Percentiles rank a stretch among this genome's conserved stretches.
phyloP scores from a whole-genome alignment of 2,797 vertebrate species.

The Pseudochromis fuscus region DNA sequence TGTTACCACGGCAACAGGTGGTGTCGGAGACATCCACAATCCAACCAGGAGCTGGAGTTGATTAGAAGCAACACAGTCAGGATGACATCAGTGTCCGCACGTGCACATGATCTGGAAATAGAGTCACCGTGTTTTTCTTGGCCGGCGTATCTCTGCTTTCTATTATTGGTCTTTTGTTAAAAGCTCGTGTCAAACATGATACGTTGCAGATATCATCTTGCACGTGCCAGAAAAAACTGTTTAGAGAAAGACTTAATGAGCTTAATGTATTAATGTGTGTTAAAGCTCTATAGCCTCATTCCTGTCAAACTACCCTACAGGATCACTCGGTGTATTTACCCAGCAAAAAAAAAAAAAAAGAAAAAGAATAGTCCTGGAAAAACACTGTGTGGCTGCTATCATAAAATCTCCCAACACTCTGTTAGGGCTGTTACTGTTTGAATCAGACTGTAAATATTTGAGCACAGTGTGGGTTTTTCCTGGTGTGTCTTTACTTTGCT shows the following conservation, averaged over 20 bases:
- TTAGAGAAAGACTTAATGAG: slow-evolving; percentile 52
- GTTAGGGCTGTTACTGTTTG: slow-evolving; percentile 31
- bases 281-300: slow-evolving; percentile 21
- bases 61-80: slow-evolving; percentile 34
- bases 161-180: slow-evolving; percentile 44
- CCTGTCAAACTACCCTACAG: slow-evolving; percentile 36
- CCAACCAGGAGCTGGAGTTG: slow-evolving; percentile 46
- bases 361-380: slow-evolving; percentile 41
- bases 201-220: slow-evolving; percentile 54
- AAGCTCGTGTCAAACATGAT: slow-evolving; percentile 52
- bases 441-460: slow-evolving; percentile 70
- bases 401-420: slow-evolving; percentile 46
- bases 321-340: slow-evolving; percentile 41
- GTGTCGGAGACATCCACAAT: slow-evolving; percentile 23
- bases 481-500: slow-evolving; percentile 44
- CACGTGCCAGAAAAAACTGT: slow-evolving; percentile 48
- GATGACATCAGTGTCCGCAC: slow-evolving; percentile 65
- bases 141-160: slow-evolving; percentile 6
- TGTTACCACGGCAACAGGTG: slow-evolving; percentile 62
- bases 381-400: slow-evolving; percentile 25
- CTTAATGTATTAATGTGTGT: slow-evolving; percentile 41
- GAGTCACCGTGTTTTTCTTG: slow-evolving; percentile 61
- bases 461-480: slow-evolving; percentile 41
- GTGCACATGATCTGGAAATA: slow-evolving; percentile 53
- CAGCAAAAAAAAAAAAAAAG: slow-evolving; percentile 17